Percentiles rank a stretch among this genome's conserved stretches.
These are phyloP conservation scores for Mastomys natalensis DNA, from an alignment of 2,113 vertebrate species.

Conservation along the genomic window DNA sequence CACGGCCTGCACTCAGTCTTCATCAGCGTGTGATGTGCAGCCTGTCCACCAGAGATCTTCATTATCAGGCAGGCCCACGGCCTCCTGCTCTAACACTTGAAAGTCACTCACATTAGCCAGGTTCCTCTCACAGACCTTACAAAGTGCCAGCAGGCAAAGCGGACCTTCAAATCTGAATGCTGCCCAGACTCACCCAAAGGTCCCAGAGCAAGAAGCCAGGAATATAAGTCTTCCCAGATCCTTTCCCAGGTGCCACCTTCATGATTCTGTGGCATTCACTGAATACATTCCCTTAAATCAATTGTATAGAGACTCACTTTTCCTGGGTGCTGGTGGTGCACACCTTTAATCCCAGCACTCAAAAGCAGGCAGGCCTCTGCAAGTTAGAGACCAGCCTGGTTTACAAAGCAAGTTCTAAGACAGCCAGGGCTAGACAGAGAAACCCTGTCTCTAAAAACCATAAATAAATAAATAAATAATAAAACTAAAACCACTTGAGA, in stretches of 20 bases:
- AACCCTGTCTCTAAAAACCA: not conserved
- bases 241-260: not conserved
- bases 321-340: not conserved
- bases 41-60: constrained; percentile 80
- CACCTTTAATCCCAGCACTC: not conserved
- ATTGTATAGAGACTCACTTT: not conserved
- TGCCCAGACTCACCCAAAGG: not conserved
- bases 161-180: not conserved
- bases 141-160: not conserved
- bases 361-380: not conserved
- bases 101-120: constrained; percentile 50
- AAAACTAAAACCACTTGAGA: not conserved
- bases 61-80: constrained; percentile 76
- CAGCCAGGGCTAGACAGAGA: not conserved
- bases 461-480: not conserved
- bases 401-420: not conserved
- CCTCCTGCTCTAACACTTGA: constrained; percentile 72
- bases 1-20: constrained; percentile 82
- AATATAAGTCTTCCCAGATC: not conserved
- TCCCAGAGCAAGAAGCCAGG: not conserved
- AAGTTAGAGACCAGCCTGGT: not conserved
- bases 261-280: not conserved
- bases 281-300: not conserved
- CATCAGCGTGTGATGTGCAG: constrained; percentile 84
- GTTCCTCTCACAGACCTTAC: not conserved